Base-by-base conservation (phyloP, 2,888 invertebrate genomes). In the Macropis europaea region DNA sequence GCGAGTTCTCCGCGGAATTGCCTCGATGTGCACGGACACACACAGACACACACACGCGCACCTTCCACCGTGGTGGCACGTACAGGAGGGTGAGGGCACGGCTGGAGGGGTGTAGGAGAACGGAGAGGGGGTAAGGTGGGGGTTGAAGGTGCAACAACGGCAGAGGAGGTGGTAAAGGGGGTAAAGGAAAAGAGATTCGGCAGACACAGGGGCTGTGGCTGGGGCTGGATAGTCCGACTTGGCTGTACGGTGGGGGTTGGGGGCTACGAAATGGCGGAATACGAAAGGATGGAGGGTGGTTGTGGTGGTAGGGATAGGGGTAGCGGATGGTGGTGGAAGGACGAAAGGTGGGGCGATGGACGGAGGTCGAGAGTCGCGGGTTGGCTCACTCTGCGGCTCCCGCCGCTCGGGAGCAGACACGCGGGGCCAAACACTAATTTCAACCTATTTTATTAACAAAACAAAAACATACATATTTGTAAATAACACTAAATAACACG, bases 331-430 rank as follows among this genome's bases (percentile, higher is more conserved):
- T 52, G 15, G 69, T 45, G 64, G 70, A 66, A 66, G 63, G 78
- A 72, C 53, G 77, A 63, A 57, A 63, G 71, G 71, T 56, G 75
- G 74, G 79, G 79, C 73, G 76, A 73, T 47, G 77, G 76, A 81
- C 77, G 82, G 82, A 83, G 85, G 82, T 86, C 83, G 83, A 82
- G 82, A 82, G 78, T 85, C 84, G 84, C 83, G 86, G 86, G 84
- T 82, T 84, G 83, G 88, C 87, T 89, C 89, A 89, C 90, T 90
- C 89, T 89, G 90, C 90, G 90, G 89, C 90, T 89, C 90, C 90
- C 90, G 89, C 89, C 90, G 90, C 89, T 90, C 89, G 90, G 90
- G 90, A 90, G 90, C 90, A 90, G 85, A 90, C 89, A 89, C 89
- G 90, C 90, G 89, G 90, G 86, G 89, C 90, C 89, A 87, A 87